Conservation (phyloP, 1,140 invertebrate species). For the Drepana arcuata region DNA sequence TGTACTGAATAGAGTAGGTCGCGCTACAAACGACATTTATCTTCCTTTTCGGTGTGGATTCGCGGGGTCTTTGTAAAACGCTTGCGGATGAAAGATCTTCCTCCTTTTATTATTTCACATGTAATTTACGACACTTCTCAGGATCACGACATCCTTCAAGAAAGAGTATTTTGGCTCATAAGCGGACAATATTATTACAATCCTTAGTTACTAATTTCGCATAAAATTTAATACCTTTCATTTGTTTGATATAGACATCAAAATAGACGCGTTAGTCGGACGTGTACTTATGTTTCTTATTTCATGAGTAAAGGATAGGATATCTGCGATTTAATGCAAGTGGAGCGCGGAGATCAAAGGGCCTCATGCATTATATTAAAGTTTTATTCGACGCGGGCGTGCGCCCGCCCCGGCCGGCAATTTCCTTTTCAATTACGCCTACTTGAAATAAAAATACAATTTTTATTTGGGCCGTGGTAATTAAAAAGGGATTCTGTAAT, state of each 20-base stretch:
- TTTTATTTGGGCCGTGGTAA: slow-evolving; percentile 68
- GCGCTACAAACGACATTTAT: slow-evolving; percentile 54
- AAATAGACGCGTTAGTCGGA: no score
- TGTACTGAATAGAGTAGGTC: slow-evolving; percentile 49
- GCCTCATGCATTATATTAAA: slow-evolving; percentile 68
- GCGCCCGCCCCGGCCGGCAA: slow-evolving; percentile 48
- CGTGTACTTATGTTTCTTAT: no score
- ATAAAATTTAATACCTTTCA: no score
- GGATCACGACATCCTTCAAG: slow-evolving; percentile 31
- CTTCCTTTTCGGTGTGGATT: slow-evolving; percentile 22
- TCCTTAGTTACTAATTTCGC: no score
- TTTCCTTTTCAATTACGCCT: slow-evolving; percentile 70
- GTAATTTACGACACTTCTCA: slow-evolving; percentile 61
- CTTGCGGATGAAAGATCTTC: slow-evolving; percentile 59
- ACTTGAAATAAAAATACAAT: slow-evolving; percentile 71
- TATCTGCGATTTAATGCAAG: slow-evolving; percentile 53
- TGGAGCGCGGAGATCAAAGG: slow-evolving; percentile 65
- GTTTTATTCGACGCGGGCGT: slow-evolving; percentile 56
- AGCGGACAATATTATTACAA: slow-evolving; percentile 28
- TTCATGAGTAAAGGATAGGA: slow-evolving; percentile 16
- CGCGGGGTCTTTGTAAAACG: slow-evolving; percentile 55
- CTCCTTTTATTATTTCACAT: slow-evolving; percentile 64
- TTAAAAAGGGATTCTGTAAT: slow-evolving; percentile 71
- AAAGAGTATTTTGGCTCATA: slow-evolving; percentile 32
- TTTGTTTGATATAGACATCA: no score